Evolutionary conservation across 2,888 invertebrate species (phyloP), one percentile per base, ranked within the genome.

Genomic region (Pasiphila rectangulata): DNA sequence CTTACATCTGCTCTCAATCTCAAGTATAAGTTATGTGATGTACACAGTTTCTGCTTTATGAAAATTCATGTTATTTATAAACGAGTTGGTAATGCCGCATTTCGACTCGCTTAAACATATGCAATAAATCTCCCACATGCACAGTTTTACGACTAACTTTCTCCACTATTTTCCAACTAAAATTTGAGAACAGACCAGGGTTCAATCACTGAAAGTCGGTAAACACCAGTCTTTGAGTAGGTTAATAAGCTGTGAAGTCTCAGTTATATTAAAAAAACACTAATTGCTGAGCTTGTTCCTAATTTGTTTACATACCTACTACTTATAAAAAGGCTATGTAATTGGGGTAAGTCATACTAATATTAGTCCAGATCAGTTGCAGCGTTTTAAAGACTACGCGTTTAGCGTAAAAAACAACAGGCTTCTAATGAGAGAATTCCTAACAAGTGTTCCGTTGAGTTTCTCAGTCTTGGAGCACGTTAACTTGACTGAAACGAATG

Each of bases 61-160:
- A 27, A 27, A 13, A 13, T 7, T 6, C 10, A 25, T 12, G 3
- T 27, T 13, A 13, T 25, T 10, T 12, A 25, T 12, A 13, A 27
- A 27, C 27, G 3, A 27, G 13, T 13, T 15, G 43, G 36, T 43
- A 43, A 56, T 54, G 54, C 52, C 52, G 53, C 51, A 45, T 51
- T 38, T 37, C 27, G 35, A 37, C 54, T 44, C 19, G 16, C 42
- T 34, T 37, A 48, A 43, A 49, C 45, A 47, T 50, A 46, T 46
- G 48, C 46, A 50, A 46, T 57, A 54, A 55, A 55, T 57, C 32
- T 49, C 44, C 27, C 23, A 39, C 40, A 42, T 44, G 46, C 41
- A 35, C 42, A 20, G 44, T 46, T 58, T 49, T 40, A 52, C 46
- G 54, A 41, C 50, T 15, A 58, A 58, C 56, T 58, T 56, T 58